Conservation (phyloP, 2,888 invertebrate genomes). For the Crossocerus cetratus region DNA sequence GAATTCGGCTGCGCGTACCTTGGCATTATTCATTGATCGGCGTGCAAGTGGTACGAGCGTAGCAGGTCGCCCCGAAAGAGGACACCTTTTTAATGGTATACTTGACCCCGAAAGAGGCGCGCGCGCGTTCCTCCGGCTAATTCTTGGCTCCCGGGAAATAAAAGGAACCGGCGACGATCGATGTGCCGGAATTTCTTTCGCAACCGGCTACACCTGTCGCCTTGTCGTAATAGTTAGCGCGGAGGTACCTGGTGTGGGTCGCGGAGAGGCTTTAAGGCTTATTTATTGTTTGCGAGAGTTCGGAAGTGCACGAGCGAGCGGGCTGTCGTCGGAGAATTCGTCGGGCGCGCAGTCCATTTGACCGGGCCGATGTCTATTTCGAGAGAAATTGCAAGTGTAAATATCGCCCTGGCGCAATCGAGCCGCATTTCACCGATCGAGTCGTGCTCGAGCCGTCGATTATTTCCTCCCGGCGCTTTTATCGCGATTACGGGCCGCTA, state of each 20-base stretch:
- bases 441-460: conserved; percentile 13
- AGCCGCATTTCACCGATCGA: conserved; percentile 11
- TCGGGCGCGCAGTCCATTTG: conserved; percentile 39
- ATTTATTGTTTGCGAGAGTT: conserved; percentile 28
- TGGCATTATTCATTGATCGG: conserved; percentile 1
- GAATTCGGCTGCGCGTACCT: not conserved
- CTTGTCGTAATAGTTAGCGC: no score
- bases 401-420: conserved; percentile 12
- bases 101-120: no score
- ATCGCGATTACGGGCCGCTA: no score
- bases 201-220: no score
- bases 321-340: conserved; percentile 25
- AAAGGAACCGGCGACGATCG: no score
- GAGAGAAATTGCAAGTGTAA: conserved; percentile 35
- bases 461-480: not conserved
- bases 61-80: no score
- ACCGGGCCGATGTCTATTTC: conserved; percentile 34
- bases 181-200: no score
- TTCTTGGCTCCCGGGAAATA: no score
- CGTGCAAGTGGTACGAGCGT: no score
- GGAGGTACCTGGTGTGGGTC: no score
- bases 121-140: conserved; percentile 1
- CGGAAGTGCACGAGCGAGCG: not conserved
- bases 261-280: not conserved
- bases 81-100: no score